A percentile compares a stretch with the other conserved stretches of the same genome.
phyloP scores from a whole-genome alignment of 2,888 invertebrate genomes.

The Drosophila meridionalis region DNA sequence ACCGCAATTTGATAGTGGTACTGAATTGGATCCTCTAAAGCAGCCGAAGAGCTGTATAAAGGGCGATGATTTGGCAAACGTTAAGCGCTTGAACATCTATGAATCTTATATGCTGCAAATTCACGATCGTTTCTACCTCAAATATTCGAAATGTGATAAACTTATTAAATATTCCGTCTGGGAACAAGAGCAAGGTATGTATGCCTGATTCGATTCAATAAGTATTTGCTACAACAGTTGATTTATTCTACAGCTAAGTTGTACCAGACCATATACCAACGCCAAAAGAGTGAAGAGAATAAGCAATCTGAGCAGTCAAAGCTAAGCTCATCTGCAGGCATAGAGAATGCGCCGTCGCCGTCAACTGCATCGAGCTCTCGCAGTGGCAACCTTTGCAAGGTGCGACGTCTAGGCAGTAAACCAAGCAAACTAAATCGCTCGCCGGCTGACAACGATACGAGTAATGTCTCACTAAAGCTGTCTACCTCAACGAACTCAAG shows the following conservation, averaged over 20 bases:
- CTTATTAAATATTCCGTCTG: slow-evolving; percentile 92
- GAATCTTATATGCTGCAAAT: slow-evolving; percentile 95
- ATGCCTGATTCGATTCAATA: not conserved
- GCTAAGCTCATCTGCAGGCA: not conserved
- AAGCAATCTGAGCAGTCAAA: slow-evolving; percentile 25
- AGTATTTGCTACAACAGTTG: not conserved
- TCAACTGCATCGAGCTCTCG: slow-evolving; percentile 54
- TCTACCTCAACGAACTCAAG: slow-evolving; percentile 1
- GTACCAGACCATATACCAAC: slow-evolving; percentile 46
- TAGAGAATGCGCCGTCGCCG: slow-evolving; percentile 31
- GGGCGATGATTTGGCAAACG: slow-evolving; percentile 92
- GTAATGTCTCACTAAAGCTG: slow-evolving; percentile 30
- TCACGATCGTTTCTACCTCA: slow-evolving; percentile 94
- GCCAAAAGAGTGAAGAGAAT: slow-evolving; percentile 46
- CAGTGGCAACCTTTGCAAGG: slow-evolving; percentile 25
- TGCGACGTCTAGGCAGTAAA: slow-evolving; percentile 31
- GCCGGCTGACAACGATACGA: slow-evolving; percentile 25
- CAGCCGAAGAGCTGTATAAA: slow-evolving; percentile 89
- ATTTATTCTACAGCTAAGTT: slow-evolving; percentile 39
- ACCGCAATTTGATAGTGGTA: slow-evolving; percentile 85
- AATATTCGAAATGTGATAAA: slow-evolving; percentile 90
- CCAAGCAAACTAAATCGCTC: slow-evolving; percentile 35
- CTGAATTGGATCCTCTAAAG: slow-evolving; percentile 86
- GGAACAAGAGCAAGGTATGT: slow-evolving; percentile 88
- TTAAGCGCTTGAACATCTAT: slow-evolving; percentile 94